Conservation (phyloP, 2,888 invertebrate genomes). For the Drosophila kanekoi region DNA sequence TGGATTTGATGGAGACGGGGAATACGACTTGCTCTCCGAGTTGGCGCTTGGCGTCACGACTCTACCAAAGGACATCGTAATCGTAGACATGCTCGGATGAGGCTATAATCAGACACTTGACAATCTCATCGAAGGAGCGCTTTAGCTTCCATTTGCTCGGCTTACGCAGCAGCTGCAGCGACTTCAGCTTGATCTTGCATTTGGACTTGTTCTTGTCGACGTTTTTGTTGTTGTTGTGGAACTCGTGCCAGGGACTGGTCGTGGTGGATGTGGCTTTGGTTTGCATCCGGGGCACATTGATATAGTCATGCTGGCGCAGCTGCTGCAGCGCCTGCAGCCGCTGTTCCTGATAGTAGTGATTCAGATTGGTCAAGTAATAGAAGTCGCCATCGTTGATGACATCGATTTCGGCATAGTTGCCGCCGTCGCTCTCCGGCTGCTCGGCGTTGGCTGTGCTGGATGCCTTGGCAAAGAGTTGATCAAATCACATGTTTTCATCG, state of each 20-base stretch:
- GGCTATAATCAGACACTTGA: conserved; percentile 70
- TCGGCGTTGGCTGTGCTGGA: conserved; percentile 16
- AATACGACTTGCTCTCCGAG: conserved; percentile 12
- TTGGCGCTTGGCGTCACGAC: conserved; percentile 2
- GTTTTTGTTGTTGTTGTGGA: background rate
- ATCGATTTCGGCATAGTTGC: conserved; percentile 81
- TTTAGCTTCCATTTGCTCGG: conserved; percentile 80
- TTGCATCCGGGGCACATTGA: conserved; percentile 53
- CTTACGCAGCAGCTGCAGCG: conserved; percentile 68
- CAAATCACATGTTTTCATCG: conserved; percentile 86
- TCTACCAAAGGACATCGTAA: conserved; percentile 73
- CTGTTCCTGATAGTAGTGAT: conserved; percentile 79
- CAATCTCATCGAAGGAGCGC: conserved; percentile 67
- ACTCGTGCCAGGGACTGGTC: conserved; percentile 73
- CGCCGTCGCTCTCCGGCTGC: conserved; percentile 41
- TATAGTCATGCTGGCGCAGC: conserved; percentile 49
- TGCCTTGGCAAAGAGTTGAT: conserved; percentile 80
- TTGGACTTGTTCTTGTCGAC: conserved; percentile 15
- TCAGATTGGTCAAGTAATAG: conserved; percentile 79
- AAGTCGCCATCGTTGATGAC: conserved; percentile 77
- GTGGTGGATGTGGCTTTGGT: conserved; percentile 60
- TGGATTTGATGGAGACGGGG: background rate
- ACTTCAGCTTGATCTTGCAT: conserved; percentile 30
- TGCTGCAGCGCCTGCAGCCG: conserved; percentile 48
- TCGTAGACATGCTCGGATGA: conserved; percentile 73